Base-by-base conservation (phyloP, 1,140 invertebrate species). In the Ostrea denselamellosa region DNA sequence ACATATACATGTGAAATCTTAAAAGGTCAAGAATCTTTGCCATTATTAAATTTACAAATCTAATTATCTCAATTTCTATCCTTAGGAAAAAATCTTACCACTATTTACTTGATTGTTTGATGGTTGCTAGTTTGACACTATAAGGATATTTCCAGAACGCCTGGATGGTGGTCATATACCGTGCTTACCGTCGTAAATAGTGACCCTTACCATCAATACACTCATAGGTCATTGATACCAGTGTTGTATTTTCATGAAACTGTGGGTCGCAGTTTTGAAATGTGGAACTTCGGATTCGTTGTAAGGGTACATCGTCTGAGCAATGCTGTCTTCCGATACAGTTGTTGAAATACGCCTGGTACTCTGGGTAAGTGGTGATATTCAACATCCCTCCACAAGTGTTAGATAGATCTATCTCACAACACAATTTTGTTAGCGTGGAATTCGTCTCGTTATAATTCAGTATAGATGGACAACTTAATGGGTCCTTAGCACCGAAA, bases 231-330 rank as follows among this genome's bases (percentile, higher is more conserved):
- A 62, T 62, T 2, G 56, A 19, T 19, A 62, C 56, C 8, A 62
- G 14, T 62, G 56, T 62, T 62, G 56, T 62, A n/a, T 62, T 62
- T 62, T 62, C 56, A 62, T 62, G 56, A n/a, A 62, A 62, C 56
- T 62, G 56, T 62, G 56, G 56, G 19, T 62, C 5, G 19, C 56
- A 62, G n/a, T n/a, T 62, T 17, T 17, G n/a, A 62, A 62, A 62
- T 19, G 56, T 19, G 17, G 56, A 62, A n/a, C 56, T 62, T n/a
- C 5, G 56, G 17, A n/a, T 62, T n/a, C 56, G 56, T n/a, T 62
- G 14, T 62, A 62, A 19, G 7, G 56, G 56, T 62, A 62, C 17
- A 8, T 62, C 17, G 2, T 62, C 17, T 62, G 56, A 19, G n/a
- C 56, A 62, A 1, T 62, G 56, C 17, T 19, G 17, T 19, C 14